These are phyloP conservation scores for Vanessa atalanta DNA, from an alignment of 1,140 invertebrate species.

Conservation along the genomic window DNA sequence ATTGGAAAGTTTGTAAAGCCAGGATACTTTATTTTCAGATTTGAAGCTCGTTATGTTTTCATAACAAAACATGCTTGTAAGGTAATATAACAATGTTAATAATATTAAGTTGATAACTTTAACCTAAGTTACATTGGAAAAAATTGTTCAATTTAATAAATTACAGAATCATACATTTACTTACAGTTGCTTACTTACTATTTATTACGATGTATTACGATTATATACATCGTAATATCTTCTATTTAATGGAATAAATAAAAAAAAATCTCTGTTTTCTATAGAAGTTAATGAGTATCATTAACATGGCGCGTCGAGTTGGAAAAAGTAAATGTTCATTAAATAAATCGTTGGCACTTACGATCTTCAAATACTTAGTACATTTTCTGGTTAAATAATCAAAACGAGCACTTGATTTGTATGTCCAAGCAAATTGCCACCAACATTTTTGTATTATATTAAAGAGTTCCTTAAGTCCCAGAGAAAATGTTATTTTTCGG, in stretches of 20 bases:
- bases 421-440: background rate
- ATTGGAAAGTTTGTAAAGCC: background rate
- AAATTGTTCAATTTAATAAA: too few relatives aligned
- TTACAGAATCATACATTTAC: too few relatives aligned
- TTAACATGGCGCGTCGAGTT: conserved; percentile 1
- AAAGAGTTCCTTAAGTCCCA: background rate
- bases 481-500: too few relatives aligned
- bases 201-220: too few relatives aligned
- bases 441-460: background rate
- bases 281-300: conserved; percentile 1
- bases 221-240: too few relatives aligned
- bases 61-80: background rate
- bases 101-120: too few relatives aligned
- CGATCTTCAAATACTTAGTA: conserved; percentile 1
- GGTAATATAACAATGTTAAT: too few relatives aligned
- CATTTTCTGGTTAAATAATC: background rate
- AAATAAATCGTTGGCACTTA: conserved; percentile 4
- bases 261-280: too few relatives aligned
- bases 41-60: background rate
- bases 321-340: conserved; percentile 5
- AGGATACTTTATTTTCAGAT: background rate
- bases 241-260: too few relatives aligned
- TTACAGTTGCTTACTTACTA: too few relatives aligned
- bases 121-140: too few relatives aligned
- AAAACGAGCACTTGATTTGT: background rate